These are phyloP conservation scores for Merodon equestris DNA, from an alignment of 2,888 invertebrate genomes.

Conservation along the genomic window DNA sequence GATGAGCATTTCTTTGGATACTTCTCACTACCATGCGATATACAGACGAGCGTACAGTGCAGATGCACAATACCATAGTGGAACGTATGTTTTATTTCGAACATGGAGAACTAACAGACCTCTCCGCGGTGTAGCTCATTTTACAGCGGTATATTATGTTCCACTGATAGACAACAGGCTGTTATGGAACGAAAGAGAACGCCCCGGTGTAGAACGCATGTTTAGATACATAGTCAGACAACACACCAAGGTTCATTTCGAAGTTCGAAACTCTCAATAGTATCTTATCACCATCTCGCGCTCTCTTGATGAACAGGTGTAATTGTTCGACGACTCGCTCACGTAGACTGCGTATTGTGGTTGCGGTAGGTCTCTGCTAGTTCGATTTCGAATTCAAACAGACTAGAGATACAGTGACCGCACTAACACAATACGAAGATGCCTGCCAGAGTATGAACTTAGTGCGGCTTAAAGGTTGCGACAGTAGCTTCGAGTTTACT, in stretches of 20 bases:
- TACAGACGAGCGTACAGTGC: background rate
- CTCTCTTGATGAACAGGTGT: conserved; percentile 1
- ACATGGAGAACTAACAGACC: conserved; percentile 17
- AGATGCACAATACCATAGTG: conserved; percentile 26
- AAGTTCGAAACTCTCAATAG: background rate
- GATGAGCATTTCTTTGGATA: no score
- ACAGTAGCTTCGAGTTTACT: conserved; percentile 12
- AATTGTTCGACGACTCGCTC: conserved; percentile 33
- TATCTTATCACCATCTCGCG: background rate
- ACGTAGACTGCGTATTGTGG: conserved; percentile 22
- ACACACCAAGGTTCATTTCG: background rate
- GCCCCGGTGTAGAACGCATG: background rate
- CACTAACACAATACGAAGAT: background rate
- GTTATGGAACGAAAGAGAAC: background rate
- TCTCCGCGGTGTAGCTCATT: conserved; percentile 27
- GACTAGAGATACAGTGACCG: background rate
- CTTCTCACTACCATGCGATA: background rate
- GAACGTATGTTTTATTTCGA: conserved; percentile 24
- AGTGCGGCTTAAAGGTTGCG: conserved; percentile 12
- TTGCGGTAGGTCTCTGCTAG: conserved; percentile 59
- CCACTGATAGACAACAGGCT: conserved; percentile 11
- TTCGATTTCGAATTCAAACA: conserved; percentile 52
- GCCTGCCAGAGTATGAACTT: conserved; percentile 12
- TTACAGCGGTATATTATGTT: conserved; percentile 24
- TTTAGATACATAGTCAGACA: background rate